Conservation (phyloP, 1,140 invertebrate species). For the Cotesia vestalis region DNA sequence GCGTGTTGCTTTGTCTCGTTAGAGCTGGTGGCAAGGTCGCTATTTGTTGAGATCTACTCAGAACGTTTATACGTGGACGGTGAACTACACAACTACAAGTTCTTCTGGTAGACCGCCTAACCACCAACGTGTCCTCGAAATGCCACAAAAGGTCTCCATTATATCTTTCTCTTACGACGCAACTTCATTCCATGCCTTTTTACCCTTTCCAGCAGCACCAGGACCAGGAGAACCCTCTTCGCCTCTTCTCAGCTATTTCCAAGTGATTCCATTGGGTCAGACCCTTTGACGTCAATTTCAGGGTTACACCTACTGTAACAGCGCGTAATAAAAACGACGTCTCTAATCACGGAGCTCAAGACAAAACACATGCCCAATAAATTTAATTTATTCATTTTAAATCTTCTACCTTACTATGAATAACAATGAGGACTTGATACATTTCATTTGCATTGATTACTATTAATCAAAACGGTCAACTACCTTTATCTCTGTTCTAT, state of each 20-base stretch:
- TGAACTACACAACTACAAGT: background rate
- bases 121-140: constrained; percentile 20
- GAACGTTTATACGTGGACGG: background rate
- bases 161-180: too few relatives aligned
- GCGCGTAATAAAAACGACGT: background rate
- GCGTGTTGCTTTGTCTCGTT: constrained; percentile 20
- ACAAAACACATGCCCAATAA: too few relatives aligned
- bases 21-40: constrained; percentile 11
- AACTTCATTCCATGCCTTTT: too few relatives aligned
- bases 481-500: background rate
- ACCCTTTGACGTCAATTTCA: constrained; percentile 25
- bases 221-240: too few relatives aligned
- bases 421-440: constrained; percentile 5
- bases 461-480: constrained; percentile 18
- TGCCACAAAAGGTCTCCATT: constrained; percentile 9
- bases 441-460: constrained; percentile 16
- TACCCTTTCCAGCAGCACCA: too few relatives aligned
- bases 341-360: too few relatives aligned
- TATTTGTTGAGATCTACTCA: background rate
- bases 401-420: too few relatives aligned
- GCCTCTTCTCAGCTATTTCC: too few relatives aligned
- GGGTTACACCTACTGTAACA: background rate
- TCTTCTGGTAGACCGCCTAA: constrained; percentile 6
- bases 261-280: background rate
- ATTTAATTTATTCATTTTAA: too few relatives aligned